Evolutionary conservation across 2,888 invertebrate genomes (phyloP).

Genomic region (Cerceris ruficornis): DNA sequence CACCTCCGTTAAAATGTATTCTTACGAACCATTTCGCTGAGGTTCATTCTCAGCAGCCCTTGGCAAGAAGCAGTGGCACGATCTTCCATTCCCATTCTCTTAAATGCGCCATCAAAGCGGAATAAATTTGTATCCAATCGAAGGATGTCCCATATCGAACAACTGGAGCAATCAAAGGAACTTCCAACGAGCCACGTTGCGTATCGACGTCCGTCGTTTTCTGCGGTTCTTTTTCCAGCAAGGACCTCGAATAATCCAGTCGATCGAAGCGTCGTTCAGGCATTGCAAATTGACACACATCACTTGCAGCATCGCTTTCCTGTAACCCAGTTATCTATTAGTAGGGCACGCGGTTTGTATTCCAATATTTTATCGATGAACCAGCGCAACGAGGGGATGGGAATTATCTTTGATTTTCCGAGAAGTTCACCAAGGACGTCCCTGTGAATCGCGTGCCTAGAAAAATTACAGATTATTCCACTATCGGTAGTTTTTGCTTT

Average conservation of each 20-base stretch:
- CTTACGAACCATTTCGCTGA: too few relatives aligned
- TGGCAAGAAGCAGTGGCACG: slow-evolving; percentile 8
- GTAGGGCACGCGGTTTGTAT: slow-evolving; percentile 12
- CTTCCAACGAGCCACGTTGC: not conserved
- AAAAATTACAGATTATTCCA: too few relatives aligned
- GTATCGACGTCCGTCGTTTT: not conserved
- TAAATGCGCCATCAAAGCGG: too few relatives aligned
- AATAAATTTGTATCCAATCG: not conserved
- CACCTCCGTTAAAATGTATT: too few relatives aligned
- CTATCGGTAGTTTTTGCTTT: too few relatives aligned
- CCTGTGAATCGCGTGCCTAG: too few relatives aligned
- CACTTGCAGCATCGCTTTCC: slow-evolving; percentile 17
- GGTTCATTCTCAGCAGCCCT: too few relatives aligned
- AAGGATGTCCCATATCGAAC: not conserved
- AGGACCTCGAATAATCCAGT: slow-evolving; percentile 25
- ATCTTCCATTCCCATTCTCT: too few relatives aligned
- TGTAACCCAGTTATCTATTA: slow-evolving; percentile 28
- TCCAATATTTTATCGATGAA: not conserved
- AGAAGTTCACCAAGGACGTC: too few relatives aligned
- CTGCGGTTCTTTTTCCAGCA: not conserved
- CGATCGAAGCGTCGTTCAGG: slow-evolving; percentile 24
- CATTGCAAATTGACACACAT: slow-evolving; percentile 20
- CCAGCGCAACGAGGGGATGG: not conserved
- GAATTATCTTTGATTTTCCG: not conserved
- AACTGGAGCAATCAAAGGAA: not conserved